A percentile compares a stretch with the other conserved stretches of the same genome.
phyloP scores from a whole-genome alignment of 2,888 invertebrate genomes.

The Macrosiphum euphorbiae region DNA sequence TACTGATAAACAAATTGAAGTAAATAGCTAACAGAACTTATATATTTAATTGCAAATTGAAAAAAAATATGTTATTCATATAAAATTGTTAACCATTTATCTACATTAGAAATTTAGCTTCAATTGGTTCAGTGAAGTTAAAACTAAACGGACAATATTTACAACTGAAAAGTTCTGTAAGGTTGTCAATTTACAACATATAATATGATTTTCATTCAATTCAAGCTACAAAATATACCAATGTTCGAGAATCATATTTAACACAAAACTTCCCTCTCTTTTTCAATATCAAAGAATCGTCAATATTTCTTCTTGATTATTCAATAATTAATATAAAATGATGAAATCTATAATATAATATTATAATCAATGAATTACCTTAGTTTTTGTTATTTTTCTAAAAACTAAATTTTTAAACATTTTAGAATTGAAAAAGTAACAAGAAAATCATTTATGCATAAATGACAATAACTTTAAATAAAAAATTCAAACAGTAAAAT shows the following conservation, averaged over 20 bases:
- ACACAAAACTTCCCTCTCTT: background rate
- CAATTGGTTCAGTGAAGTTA: background rate
- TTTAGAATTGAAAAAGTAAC: conserved; percentile 32
- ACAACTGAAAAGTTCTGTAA: conserved; percentile 26
- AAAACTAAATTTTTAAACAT: conserved; percentile 27
- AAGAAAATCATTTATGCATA: background rate
- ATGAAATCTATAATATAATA: conserved; percentile 21
- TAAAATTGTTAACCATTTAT: background rate
- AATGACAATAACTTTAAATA: conserved; percentile 2
- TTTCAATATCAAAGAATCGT: background rate
- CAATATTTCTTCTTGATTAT: background rate
- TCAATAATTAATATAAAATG: background rate
- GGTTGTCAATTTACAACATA: conserved; percentile 8
- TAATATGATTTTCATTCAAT: conserved; percentile 22
- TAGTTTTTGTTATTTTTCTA: background rate
- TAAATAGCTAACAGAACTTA: conserved; percentile 15
- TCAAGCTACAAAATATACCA: conserved; percentile 23
- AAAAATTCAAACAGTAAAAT: conserved; percentile 16
- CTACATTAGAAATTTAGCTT: background rate
- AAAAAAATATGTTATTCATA: background rate
- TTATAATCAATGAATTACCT: background rate
- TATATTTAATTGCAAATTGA: conserved; percentile 24
- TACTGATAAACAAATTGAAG: background rate
- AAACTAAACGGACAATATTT: conserved; percentile 45
- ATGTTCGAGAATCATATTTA: background rate